Percentiles rank a stretch among this genome's conserved stretches.
Evolutionary conservation across 2,888 invertebrate genomes (phyloP).

Genomic region (Steinernema scapterisci): DNA sequence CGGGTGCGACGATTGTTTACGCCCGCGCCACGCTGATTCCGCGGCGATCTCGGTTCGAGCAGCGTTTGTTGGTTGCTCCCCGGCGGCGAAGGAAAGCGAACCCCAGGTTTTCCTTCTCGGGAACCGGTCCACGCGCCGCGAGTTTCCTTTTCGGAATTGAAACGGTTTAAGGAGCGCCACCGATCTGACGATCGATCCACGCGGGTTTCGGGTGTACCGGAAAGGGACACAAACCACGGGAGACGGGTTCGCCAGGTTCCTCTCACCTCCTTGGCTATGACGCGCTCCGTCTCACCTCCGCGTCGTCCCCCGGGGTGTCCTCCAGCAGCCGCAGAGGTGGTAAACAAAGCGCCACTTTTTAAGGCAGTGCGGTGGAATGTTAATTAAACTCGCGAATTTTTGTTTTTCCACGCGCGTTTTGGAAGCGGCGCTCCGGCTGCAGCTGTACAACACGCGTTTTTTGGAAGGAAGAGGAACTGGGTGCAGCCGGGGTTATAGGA

Average conservation of each 20-base stretch:
- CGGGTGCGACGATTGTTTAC: conserved; percentile 2
- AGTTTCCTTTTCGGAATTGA: conserved; percentile 17
- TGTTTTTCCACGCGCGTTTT: conserved; percentile 21
- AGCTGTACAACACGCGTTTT: conserved; percentile 2
- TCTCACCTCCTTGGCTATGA: not conserved
- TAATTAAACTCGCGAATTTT: conserved; percentile 31
- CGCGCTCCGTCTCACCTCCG: conserved; percentile 19
- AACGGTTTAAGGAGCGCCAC: conserved; percentile 4
- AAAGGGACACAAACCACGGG: not conserved
- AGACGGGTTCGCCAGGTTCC: no score
- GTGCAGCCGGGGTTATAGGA: no score
- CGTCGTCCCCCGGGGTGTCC: not conserved
- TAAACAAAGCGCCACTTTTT: conserved; percentile 33
- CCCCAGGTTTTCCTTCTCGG: not conserved
- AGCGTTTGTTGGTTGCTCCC: not conserved
- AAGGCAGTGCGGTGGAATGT: conserved; percentile 25
- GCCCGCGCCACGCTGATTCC: not conserved
- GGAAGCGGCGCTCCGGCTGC: not conserved
- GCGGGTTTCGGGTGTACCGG: conserved; percentile 21
- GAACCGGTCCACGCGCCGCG: not conserved
- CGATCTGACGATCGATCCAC: not conserved
- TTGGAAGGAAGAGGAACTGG: no score
- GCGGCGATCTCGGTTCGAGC: not conserved
- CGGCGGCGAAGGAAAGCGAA: not conserved
- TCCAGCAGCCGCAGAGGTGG: not conserved